These are phyloP conservation scores for Tachina grossa DNA, from an alignment of 2,888 invertebrate genomes.

Conservation along the genomic window DNA sequence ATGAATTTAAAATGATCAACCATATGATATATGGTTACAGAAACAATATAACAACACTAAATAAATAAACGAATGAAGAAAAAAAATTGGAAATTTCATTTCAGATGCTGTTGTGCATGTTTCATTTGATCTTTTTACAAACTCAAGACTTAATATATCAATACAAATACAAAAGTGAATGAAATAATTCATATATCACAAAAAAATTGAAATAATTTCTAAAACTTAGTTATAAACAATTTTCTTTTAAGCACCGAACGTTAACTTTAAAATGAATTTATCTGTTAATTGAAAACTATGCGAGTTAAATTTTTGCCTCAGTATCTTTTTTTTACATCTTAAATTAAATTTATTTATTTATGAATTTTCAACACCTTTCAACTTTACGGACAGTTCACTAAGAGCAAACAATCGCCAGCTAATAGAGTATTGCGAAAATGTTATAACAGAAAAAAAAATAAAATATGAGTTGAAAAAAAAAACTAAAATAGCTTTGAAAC, in stretches of 20 bases:
- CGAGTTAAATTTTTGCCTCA: neutral
- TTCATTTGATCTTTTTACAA: neutral
- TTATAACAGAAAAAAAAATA: neutral
- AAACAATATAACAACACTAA: conserved; percentile 40
- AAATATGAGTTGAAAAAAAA: neutral
- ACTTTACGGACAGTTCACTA: conserved; percentile 36
- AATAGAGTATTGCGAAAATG: conserved; percentile 28
- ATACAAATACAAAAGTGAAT: neutral
- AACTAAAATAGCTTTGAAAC: conserved; percentile 55
- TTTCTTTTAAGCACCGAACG: neutral
- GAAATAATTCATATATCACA: neutral
- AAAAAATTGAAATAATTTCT: neutral
- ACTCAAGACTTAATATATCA: neutral
- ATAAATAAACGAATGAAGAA: conserved; percentile 13
- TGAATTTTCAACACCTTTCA: conserved; percentile 68
- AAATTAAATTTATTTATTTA: conserved; percentile 63
- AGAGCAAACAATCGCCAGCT: conserved; percentile 44
- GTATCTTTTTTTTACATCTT: conserved; percentile 20
- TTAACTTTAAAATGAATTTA: neutral
- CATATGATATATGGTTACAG: conserved; percentile 40
- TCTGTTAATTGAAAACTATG: neutral
- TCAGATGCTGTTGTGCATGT: neutral
- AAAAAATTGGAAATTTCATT: conserved; percentile 18
- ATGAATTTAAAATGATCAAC: conserved; percentile 48
- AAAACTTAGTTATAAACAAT: neutral